These are phyloP conservation scores for Amiota communis DNA, from an alignment of 2,888 invertebrate species.

Conservation along the genomic window DNA sequence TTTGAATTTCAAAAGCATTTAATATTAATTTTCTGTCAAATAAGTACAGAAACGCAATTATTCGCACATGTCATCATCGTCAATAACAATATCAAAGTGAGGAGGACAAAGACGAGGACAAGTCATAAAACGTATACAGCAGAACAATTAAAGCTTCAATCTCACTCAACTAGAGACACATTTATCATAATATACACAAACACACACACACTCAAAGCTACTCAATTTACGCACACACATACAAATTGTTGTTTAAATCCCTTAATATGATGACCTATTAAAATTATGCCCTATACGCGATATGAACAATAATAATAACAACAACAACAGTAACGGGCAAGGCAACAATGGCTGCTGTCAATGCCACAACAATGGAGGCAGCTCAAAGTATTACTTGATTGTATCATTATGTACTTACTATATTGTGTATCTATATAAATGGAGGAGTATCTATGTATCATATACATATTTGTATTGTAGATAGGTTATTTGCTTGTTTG, in stretches of 20 bases:
- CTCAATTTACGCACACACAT: conserved; percentile 27
- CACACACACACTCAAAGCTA: conserved; percentile 24
- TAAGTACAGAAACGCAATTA: conserved; percentile 65
- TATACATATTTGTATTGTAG: no score
- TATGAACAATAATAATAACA: conserved; percentile 38
- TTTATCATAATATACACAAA: conserved; percentile 53
- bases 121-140: no score
- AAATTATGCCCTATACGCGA: conserved; percentile 51
- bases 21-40: conserved; percentile 67
- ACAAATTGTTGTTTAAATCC: conserved; percentile 58
- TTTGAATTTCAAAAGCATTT: conserved; percentile 30
- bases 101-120: not conserved
- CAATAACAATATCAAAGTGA: not conserved
- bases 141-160: no score
- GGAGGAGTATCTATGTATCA: no score
- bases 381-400: conserved; percentile 15
- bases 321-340: conserved; percentile 4
- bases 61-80: conserved; percentile 62
- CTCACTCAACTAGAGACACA: conserved; percentile 26
- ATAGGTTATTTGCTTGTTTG: no score
- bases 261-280: conserved; percentile 67
- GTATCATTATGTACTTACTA: not conserved
- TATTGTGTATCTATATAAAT: no score
- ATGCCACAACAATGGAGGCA: not conserved
- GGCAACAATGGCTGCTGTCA: conserved; percentile 3